phyloP scores from a whole-genome alignment of 92 coral and sea anemone species.

The Blastomussa wellsi region DNA sequence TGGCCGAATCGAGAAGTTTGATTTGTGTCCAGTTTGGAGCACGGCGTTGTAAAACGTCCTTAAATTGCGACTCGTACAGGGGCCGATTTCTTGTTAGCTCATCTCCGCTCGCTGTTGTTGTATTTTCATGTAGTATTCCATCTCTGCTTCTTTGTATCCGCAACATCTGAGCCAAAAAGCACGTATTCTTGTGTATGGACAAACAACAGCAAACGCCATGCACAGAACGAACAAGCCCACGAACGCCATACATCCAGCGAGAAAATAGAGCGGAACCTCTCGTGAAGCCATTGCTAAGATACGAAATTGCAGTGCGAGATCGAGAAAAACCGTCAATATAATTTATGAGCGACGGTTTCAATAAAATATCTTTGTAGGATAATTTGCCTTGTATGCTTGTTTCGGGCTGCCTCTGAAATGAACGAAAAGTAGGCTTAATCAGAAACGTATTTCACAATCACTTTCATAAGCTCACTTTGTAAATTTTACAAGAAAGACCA shows the following conservation, averaged over 20 bases:
- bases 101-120: background rate
- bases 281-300: background rate
- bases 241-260: constrained; percentile 13
- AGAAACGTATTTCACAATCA: background rate
- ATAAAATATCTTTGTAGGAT: background rate
- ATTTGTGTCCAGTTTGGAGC: background rate
- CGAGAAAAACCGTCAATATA: background rate
- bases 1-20: background rate
- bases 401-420: background rate
- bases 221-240: constrained; percentile 10
- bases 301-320: background rate
- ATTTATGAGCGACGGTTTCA: background rate
- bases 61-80: background rate
- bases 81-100: background rate
- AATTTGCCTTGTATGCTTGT: background rate
- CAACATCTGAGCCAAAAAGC: background rate
- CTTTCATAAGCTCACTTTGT: background rate
- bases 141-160: constrained; percentile 5
- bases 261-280: constrained; percentile 9
- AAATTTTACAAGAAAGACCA: background rate
- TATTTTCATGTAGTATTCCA: constrained; percentile 10
- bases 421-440: background rate
- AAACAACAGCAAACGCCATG: constrained; percentile 9
- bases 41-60: background rate
- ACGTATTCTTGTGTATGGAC: background rate